Percentiles rank a stretch among this genome's conserved stretches.
These are phyloP conservation scores for Tragelaphus scriptus DNA, from an alignment of 2,113 vertebrate genomes.

Conservation along the genomic window DNA sequence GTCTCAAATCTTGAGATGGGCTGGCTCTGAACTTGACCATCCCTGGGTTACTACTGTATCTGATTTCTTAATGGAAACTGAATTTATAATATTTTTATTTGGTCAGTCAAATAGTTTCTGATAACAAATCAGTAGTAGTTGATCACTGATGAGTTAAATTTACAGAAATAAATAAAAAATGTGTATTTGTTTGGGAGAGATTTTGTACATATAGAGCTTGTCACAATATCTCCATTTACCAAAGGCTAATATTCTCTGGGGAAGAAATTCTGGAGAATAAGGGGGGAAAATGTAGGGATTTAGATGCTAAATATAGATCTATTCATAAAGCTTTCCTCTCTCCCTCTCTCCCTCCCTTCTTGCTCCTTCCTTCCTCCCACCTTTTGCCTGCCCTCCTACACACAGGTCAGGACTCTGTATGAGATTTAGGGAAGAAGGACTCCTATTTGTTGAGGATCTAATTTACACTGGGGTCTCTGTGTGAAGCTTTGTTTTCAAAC, in stretches of 20 bases:
- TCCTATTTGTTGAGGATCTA: neutral
- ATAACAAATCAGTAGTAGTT: neutral
- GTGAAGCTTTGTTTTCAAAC: neutral
- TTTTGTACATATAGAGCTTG: neutral
- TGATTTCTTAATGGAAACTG: neutral
- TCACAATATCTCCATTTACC: neutral
- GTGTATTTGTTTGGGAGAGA: neutral
- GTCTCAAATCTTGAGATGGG: no score
- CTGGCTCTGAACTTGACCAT: neutral
- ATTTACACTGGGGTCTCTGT: neutral
- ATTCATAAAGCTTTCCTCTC: neutral
- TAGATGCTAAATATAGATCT: neutral
- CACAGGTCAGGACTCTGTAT: neutral
- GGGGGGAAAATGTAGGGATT: neutral
- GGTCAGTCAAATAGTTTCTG: neutral
- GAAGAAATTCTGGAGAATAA: neutral
- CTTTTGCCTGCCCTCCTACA: neutral
- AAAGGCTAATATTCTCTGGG: neutral
- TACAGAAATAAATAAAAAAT: neutral
- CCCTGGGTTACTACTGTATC: neutral
- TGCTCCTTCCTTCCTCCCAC: no score
- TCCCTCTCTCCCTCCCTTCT: accelerated
- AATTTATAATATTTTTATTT: neutral
- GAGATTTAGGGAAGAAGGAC: neutral
- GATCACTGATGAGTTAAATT: neutral